Percentiles rank a stretch among this genome's conserved stretches.
Conservation (phyloP, 1,140 invertebrate genomes). For the Drosophila asahinai region DNA sequence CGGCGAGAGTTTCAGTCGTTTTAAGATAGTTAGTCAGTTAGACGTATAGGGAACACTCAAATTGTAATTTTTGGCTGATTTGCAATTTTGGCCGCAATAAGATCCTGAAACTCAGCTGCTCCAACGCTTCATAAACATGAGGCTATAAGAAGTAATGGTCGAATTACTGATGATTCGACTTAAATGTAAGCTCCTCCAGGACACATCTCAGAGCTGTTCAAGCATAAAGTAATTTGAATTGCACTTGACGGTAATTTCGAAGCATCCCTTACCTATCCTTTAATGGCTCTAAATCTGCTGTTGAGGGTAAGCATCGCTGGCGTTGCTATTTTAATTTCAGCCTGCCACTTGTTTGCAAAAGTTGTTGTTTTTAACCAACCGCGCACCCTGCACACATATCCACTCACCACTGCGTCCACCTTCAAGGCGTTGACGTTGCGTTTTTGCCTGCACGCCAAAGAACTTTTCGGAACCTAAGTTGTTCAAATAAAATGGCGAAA, state of each 20-base stretch:
- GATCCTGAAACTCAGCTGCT: too few relatives aligned
- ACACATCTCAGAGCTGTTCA: background rate
- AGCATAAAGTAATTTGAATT: background rate
- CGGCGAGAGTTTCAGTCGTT: too few relatives aligned
- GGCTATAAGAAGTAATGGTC: background rate
- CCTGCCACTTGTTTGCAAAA: slow-evolving; percentile 63
- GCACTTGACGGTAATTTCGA: slow-evolving; percentile 7
- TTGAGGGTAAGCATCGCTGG: slow-evolving; percentile 23
- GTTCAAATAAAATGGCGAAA: slow-evolving; percentile 29
- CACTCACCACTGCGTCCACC: slow-evolving; percentile 37
- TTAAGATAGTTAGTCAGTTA: too few relatives aligned
- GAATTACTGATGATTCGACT: background rate
- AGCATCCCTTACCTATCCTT: slow-evolving; percentile 35
- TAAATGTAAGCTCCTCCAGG: too few relatives aligned
- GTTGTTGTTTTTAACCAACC: slow-evolving; percentile 35
- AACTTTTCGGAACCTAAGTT: slow-evolving; percentile 47
- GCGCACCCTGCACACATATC: slow-evolving; percentile 18
- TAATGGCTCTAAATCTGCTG: slow-evolving; percentile 15
- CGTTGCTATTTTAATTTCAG: slow-evolving; percentile 64
- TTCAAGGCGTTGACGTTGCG: slow-evolving; percentile 70
- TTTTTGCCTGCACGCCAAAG: slow-evolving; percentile 49
- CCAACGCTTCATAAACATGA: too few relatives aligned
- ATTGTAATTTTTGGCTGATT: too few relatives aligned
- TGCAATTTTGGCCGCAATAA: too few relatives aligned
- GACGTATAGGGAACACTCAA: too few relatives aligned